Evolutionary conservation across 2,888 invertebrate genomes (phyloP), one percentile per base, ranked within the genome.

Genomic region (Cinara cedri): DNA sequence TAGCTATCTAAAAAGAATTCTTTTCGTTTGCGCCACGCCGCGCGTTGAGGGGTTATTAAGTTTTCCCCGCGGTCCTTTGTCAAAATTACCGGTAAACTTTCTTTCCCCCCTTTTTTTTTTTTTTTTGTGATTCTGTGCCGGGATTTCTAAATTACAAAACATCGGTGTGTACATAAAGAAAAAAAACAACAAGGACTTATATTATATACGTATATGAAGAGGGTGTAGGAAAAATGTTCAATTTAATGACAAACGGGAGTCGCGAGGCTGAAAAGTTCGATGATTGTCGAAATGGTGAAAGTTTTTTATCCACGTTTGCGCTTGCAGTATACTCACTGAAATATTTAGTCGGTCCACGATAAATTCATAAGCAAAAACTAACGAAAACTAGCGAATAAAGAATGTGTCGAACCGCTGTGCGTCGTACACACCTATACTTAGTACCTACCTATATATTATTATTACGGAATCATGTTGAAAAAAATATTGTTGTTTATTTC

Each of bases 121-220:
- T 46, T 10, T 21, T 46, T 57, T 65, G 44, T 66, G 63, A 54
- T 63, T 75, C 34, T 49, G 34, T 68, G 65, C 68, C 24, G 68
- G 76, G 76, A 78, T 78, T 78, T 78, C 34, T 16, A 68, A 78
- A 78, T 78, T 78, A 68, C 76, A 46, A 68, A 57, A 78, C 76
- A 78, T 60, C n/a, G 76, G 66, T 60, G 66, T 60, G 57, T 68
- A 60, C 49, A 51, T 60, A 78, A 60, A 78, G 46, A 60, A 70
- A 57, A 76, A 62, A 34, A 72, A 63, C 60, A n/a, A 76, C 76
- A 68, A 66, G n/a, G 66, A 16, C 76, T 66, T 26, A 16, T 42
- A 16, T 24, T 57, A 34, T n/a, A 42, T 42, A 51, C 10, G 19
- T 21, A 42, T 55, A 75, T 34, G 55, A 42, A 21, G 44, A n/a